Evolutionary conservation across 2,797 vertebrate species (phyloP).

Genomic region (Darevskia nairensis): DNA sequence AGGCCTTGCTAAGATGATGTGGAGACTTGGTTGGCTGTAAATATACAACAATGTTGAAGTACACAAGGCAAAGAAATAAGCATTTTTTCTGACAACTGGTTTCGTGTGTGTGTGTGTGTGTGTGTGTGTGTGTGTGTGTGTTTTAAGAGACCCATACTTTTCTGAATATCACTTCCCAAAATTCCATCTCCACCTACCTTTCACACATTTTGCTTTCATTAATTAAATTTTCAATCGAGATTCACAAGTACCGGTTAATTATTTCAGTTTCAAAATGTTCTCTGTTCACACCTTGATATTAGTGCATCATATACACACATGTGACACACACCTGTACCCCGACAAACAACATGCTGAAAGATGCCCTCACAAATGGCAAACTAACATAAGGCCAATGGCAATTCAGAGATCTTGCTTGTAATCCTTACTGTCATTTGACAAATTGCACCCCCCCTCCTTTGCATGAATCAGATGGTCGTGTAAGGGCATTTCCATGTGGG

Average conservation of each 20-base stretch:
- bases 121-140: not conserved
- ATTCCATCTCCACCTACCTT: slow-evolving; percentile 7
- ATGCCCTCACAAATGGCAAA: slow-evolving; percentile 33
- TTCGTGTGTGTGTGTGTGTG: too few species aligned
- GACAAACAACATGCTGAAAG: slow-evolving; percentile 60
- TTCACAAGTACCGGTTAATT: slow-evolving; percentile 33
- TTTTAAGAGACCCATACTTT: not conserved
- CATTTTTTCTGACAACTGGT: not conserved
- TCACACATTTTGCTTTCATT: slow-evolving; percentile 16
- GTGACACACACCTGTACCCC: slow-evolving; percentile 39
- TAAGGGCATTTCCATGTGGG: not conserved
- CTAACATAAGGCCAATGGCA: slow-evolving; percentile 19
- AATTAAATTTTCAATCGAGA: not conserved
- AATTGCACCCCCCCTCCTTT: not conserved
- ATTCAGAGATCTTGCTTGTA: slow-evolving; percentile 31
- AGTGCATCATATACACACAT: not conserved
- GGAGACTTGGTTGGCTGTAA: slow-evolving; percentile 24
- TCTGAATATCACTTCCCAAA: not conserved
- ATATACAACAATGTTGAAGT: not conserved
- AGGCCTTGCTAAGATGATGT: not conserved
- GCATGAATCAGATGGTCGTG: slow-evolving; percentile 27
- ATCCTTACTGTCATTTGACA: not conserved
- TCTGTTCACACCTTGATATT: slow-evolving; percentile 40
- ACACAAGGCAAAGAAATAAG: not conserved
- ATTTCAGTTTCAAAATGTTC: slow-evolving; percentile 58